Evolutionary conservation across 2,888 invertebrate species (phyloP), one percentile per base, ranked within the genome.

Genomic region (Sicus ferrugineus): DNA sequence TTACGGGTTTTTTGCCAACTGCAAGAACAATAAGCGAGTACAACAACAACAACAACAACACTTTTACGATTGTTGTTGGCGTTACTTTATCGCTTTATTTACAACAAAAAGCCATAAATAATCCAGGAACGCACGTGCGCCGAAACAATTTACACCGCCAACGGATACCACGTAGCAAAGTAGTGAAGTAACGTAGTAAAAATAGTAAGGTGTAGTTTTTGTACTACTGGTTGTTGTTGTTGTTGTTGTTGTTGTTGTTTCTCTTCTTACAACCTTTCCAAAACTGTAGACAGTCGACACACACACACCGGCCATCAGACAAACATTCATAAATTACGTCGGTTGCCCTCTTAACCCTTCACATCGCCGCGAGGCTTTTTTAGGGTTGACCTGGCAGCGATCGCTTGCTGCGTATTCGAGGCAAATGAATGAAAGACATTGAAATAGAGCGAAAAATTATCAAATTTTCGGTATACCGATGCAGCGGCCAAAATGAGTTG

Each of bases 61-160:
- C 42, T 34, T 34, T 2, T 52, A 7, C 28, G 3, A 26, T 7
- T 54, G 63, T 66, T 70, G 72, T 64, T 62, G 61, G 50, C 26
- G 69, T 38, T 48, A 67, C 59, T 67, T 67, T 67, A 67, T 67
- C 58, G 34, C 67, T 67, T 46, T 48, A 67, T 67, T 59, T 59
- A 58, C 67, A 67, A 58, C 67, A 67, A 66, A 54, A 56, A 54
- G 19, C 34, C 34, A 59, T 54, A 64, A 64, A 64, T 64, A 52
- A 67, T 54, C 26, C 30, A 59, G 23, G 59, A 67, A 59, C 30
- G 67, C 67, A 67, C 58, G 67, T 59, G 67, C 30, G 59, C 48
- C 59, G 28, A 58, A 65, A 65, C 54, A 54, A 65, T 65, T 52
- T 65, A 21, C 64, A 64, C 31, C 31, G 50, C 19, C 50, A 42